These are phyloP conservation scores for Cyprinus carpio DNA, from an alignment of 2,113 vertebrate genomes.

Conservation along the genomic window DNA sequence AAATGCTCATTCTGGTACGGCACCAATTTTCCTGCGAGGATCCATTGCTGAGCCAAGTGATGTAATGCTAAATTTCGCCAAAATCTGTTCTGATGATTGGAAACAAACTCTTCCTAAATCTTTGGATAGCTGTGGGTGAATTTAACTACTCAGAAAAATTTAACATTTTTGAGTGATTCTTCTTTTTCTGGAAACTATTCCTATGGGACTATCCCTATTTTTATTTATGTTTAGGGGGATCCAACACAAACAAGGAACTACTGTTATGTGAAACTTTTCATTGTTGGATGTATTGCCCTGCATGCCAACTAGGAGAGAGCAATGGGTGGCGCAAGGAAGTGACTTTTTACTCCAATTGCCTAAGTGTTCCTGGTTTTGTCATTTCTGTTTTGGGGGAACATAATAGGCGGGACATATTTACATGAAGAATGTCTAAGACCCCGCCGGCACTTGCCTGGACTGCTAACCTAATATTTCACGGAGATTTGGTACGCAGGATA, in stretches of 20 bases:
- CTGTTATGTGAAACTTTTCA: not conserved
- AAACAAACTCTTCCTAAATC: not conserved
- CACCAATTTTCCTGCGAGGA: too few relatives aligned
- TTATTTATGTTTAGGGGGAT: not conserved
- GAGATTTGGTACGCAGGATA: too few relatives aligned
- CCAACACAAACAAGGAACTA: not conserved
- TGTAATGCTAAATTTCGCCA: not conserved
- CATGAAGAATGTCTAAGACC: not conserved
- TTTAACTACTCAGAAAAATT: too few relatives aligned
- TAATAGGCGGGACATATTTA: not conserved
- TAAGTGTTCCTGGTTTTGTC: conserved; percentile 19
- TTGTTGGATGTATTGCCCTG: not conserved
- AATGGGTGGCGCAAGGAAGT: not conserved
- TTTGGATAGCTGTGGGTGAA: not conserved
- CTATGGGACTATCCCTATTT: not conserved
- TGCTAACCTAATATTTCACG: not conserved
- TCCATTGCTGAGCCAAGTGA: not conserved
- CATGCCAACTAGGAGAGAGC: not conserved
- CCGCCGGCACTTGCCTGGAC: too few relatives aligned
- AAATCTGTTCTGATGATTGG: not conserved
- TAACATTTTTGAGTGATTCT: not conserved
- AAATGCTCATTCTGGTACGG: too few relatives aligned
- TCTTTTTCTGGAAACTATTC: too few relatives aligned
- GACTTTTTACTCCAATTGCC: not conserved
- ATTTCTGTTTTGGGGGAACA: too few relatives aligned